These are phyloP conservation scores for Parazoanthus atlanticus DNA, from an alignment of 92 coral and sea anemone species.

Conservation along the genomic window DNA sequence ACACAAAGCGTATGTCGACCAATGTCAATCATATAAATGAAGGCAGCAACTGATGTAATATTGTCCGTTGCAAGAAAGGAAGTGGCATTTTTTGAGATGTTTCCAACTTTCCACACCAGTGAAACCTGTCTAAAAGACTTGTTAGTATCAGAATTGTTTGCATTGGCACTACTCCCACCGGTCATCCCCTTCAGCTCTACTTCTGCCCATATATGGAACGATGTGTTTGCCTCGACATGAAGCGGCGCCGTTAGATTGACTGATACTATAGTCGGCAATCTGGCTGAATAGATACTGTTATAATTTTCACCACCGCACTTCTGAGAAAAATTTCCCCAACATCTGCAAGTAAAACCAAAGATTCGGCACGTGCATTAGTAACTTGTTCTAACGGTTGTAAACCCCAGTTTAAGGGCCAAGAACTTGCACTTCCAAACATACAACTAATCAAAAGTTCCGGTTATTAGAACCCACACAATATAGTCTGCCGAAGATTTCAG, in stretches of 20 bases:
- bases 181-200: conserved; percentile 18
- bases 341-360: conserved; percentile 8
- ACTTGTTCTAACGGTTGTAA: background rate
- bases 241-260: conserved; percentile 13
- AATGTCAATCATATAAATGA: conserved; percentile 13
- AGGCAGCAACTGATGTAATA: background rate
- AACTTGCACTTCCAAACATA: background rate
- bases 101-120: conserved; percentile 28
- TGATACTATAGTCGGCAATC: conserved; percentile 7
- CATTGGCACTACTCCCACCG: background rate
- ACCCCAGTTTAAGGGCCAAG: background rate
- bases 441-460: too few relatives aligned
- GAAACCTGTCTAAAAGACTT: background rate
- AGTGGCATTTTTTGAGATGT: background rate
- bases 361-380: background rate
- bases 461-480: too few relatives aligned
- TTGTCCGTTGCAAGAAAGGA: conserved; percentile 20
- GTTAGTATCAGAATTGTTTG: conserved; percentile 12
- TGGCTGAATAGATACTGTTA: conserved; percentile 29
- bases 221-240: conserved; percentile 14
- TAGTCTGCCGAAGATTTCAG: too few relatives aligned
- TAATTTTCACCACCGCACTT: conserved; percentile 28
- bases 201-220: conserved; percentile 23
- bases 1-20: conserved; percentile 29
- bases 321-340: conserved; percentile 34